Conservation (phyloP, 2,113 vertebrate species). For the Trematomus loennbergii region DNA sequence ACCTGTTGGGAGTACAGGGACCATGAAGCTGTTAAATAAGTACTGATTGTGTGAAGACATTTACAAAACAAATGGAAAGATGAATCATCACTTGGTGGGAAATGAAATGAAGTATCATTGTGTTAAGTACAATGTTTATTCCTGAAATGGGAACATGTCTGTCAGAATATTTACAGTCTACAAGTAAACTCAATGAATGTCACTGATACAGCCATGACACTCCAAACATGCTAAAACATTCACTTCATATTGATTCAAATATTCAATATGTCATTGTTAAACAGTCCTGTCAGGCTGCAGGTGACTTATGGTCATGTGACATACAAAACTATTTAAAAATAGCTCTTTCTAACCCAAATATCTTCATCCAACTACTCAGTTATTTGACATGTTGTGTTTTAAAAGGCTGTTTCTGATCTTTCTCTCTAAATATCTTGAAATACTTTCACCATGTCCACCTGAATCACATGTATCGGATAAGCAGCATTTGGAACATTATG, state of each 20-base stretch:
- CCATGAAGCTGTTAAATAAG: constrained; percentile 19
- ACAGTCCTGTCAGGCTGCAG: too few species aligned
- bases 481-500: neutral
- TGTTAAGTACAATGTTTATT: neutral
- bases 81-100: neutral
- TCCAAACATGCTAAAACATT: neutral
- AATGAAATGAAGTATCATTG: neutral
- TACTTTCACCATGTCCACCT: neutral
- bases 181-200: neutral
- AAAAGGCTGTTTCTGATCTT: neutral
- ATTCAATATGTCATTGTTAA: too few species aligned
- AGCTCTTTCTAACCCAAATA: too few species aligned
- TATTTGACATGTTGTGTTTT: neutral
- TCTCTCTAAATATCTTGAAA: neutral
- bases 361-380: too few species aligned
- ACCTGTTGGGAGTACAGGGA: neutral
- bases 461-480: neutral
- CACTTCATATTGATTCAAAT: neutral
- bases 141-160: neutral
- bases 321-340: too few species aligned
- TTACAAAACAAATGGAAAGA: constrained; percentile 8
- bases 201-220: neutral
- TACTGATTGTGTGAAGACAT: constrained; percentile 14
- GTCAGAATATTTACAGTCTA: neutral
- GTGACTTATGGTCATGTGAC: too few species aligned